These are phyloP conservation scores for Listronotus oregonensis DNA, from an alignment of 1,140 invertebrate species.

Conservation along the genomic window DNA sequence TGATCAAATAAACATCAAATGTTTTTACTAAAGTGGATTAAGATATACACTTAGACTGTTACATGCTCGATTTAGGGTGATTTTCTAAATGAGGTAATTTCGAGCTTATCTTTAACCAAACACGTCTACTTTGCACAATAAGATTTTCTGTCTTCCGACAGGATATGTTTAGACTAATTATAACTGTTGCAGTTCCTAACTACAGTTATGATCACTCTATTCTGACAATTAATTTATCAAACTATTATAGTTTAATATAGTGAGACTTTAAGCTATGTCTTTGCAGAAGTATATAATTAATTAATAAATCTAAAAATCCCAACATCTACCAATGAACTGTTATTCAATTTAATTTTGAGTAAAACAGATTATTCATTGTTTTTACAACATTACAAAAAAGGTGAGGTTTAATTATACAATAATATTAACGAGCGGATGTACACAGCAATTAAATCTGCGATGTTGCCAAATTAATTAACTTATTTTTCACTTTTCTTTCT, in stretches of 20 bases:
- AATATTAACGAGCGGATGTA: too few relatives aligned
- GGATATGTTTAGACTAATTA: conserved; percentile 12
- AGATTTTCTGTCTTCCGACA: conserved; percentile 8
- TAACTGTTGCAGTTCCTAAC: conserved; percentile 3
- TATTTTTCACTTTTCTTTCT: too few relatives aligned
- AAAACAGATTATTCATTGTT: too few relatives aligned
- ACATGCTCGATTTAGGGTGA: conserved; percentile 4
- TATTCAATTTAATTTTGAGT: too few relatives aligned
- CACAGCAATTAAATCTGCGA: too few relatives aligned
- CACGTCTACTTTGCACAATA: conserved; percentile 12
- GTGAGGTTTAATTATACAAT: too few relatives aligned
- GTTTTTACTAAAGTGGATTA: conserved; percentile 13
- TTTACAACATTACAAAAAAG: too few relatives aligned
- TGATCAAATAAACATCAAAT: conserved; percentile 17
- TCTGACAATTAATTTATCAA: conserved; percentile 13
- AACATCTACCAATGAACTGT: too few relatives aligned
- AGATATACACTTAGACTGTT: conserved; percentile 1
- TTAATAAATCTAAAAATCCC: too few relatives aligned
- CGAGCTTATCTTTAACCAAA: conserved; percentile 18
- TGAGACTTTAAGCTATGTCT: too few relatives aligned
- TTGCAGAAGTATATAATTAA: too few relatives aligned
- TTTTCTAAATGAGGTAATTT: conserved; percentile 12
- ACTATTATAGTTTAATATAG: not conserved
- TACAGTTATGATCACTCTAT: conserved; percentile 4
- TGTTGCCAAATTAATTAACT: too few relatives aligned